A percentile compares a stretch with the other conserved stretches of the same genome.
These are phyloP conservation scores for Loris lydekkerianus DNA, from an alignment of 2,797 vertebrate genomes.

Conservation along the genomic window DNA sequence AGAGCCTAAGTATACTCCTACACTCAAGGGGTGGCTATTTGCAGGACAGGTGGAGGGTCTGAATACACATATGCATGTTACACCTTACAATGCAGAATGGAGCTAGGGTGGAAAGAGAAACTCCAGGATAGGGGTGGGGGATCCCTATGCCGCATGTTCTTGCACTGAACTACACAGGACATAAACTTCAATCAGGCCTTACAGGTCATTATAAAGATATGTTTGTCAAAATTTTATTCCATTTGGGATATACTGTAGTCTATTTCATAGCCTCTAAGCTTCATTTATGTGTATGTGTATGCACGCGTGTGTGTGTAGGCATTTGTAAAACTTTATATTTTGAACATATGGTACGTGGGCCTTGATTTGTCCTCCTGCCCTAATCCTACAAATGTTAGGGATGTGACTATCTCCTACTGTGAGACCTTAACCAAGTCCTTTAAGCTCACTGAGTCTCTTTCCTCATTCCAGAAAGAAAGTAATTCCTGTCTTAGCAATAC, in stretches of 20 bases:
- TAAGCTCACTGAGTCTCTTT: neutral
- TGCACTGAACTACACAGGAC: neutral
- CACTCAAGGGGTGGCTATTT: neutral
- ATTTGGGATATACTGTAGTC: neutral
- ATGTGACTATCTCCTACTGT: neutral
- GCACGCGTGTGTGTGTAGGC: no score
- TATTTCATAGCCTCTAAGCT: neutral
- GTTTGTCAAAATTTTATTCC: neutral
- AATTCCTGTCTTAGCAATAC: neutral
- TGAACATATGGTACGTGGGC: neutral
- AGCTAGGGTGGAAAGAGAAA: neutral
- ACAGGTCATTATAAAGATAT: neutral
- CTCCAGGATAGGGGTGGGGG: neutral
- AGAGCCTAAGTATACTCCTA: neutral
- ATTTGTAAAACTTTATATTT: neutral
- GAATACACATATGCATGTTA: neutral
- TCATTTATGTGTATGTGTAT: neutral
- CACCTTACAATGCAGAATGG: neutral
- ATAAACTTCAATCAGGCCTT: neutral
- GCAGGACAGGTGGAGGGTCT: neutral
- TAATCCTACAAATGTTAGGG: neutral
- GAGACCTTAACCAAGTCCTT: neutral
- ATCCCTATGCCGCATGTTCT: neutral
- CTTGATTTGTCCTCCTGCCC: neutral
- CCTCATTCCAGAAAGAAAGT: conserved; percentile 7